phyloP scores from a whole-genome alignment of 2,888 invertebrate species.

The Himalopsyche japonica region DNA sequence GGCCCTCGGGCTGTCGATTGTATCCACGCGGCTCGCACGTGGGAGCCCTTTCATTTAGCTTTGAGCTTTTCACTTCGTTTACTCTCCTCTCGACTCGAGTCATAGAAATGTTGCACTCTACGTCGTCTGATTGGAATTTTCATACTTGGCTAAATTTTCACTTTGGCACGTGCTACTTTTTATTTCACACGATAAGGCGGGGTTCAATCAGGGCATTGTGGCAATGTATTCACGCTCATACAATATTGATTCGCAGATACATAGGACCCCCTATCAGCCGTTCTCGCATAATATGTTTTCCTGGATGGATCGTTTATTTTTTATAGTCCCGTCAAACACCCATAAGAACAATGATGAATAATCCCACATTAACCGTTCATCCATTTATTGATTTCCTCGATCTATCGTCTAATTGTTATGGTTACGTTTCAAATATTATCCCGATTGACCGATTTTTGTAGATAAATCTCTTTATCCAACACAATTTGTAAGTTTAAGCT shows the following conservation, averaged over 20 bases:
- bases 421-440: too few relatives aligned
- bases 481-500: too few relatives aligned
- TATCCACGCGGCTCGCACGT: conserved; percentile 3
- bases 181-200: background rate
- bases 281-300: too few relatives aligned
- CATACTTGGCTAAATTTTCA: conserved; percentile 23
- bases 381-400: too few relatives aligned
- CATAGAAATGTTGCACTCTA: background rate
- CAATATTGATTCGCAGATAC: background rate
- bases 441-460: too few relatives aligned
- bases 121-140: conserved; percentile 17
- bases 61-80: conserved; percentile 22
- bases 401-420: too few relatives aligned
- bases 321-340: too few relatives aligned
- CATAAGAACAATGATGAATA: too few relatives aligned
- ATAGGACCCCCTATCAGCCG: too few relatives aligned
- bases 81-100: conserved; percentile 20
- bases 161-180: background rate
- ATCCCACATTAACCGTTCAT: too few relatives aligned
- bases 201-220: background rate
- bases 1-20: background rate
- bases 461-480: too few relatives aligned
- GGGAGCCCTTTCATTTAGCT: background rate
- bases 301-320: too few relatives aligned
- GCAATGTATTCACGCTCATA: background rate